Evolutionary conservation across 2,888 invertebrate species (phyloP), one percentile per base, ranked within the genome.

Genomic region (Macropis europaea): DNA sequence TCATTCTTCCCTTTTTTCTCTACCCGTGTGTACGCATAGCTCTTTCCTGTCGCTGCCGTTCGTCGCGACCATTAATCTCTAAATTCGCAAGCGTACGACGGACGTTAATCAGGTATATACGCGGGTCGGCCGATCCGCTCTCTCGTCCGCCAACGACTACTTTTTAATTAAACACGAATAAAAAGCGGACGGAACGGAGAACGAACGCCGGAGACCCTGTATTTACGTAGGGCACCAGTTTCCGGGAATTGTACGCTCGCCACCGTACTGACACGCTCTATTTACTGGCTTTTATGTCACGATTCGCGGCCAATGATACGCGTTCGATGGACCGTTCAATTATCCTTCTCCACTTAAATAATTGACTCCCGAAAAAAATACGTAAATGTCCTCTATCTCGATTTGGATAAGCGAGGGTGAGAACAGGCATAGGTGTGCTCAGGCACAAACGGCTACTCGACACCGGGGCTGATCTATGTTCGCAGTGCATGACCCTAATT

Each of bases 401-500:
- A 67, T 48, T 30, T 11, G 60, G 22, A 34, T 9, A 53, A 56
- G 42, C 48, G 40, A 24, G 57, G 59, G 61, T 47, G 43, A 57
- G 57, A 45, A 61, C 32, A 57, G 45, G 53, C 64, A 52, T 68
- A 61, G 73, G 66, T 59, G 72, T 43, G 68, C 62, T 69, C 63
- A 47, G 73, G 50, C 70, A 73, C 66, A 72, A 75, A 72, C 76
- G 75, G 78, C 70, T 77, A 74, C 71, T 80, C 79, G 76, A 77
- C 74, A 73, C 77, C 40, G 78, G 83, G 74, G 76, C 81, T 89
- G 88, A 89, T 89, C 86, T 87, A 88, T 86, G 87, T 78, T 77
- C 84, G 79, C 82, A 85, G 87, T 88, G 87, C 88, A 88, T 86
- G 89, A 89, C 88, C 89, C 87, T 89, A 89, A 89, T 89, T 89